Base-by-base conservation (phyloP, 2,888 invertebrate species). In the Drosophila heteroneura region DNA sequence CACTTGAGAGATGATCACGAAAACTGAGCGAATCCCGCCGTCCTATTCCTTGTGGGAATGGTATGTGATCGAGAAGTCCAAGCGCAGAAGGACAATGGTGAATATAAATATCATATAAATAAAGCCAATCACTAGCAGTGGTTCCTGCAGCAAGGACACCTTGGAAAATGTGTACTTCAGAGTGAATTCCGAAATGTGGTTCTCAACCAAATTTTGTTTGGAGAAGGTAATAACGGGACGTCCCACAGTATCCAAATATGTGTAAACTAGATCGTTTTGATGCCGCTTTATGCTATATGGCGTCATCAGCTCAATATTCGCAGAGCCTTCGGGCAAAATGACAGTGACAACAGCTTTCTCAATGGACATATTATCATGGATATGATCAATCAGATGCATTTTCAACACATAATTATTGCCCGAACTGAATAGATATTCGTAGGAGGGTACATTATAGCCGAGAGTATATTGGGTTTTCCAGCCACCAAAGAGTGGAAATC, bases 391-490 rank as follows among this genome's bases (percentile, higher is more conserved):
- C n/a, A 99, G 94, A 77, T 99, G 95, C 97, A 99, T 98, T 92
- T 97, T 97, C 65, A 99, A 94, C 51, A 97, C 95, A 93, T 97
- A 99, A 35, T 97, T 95, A 92, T 96, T 95, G 74, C 96, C 97
- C 74, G 95, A 95, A 60, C 96, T 96, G 93, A 95, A 99, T 35
- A 99, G 94, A 93, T 99, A 99, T 92, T 99, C 99, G 92, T 98
- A 98, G 83, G 98, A 98, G 5, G 99, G 99, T 0, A 99, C 97
- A 94, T 98, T 99, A 94, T 99, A 99, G 5, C 99, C 99, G 56
- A 99, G 95, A 51, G 97, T 97, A 93, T 99, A 99, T 85, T 98
- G 97, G 12, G 99, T 99, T 93, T 97, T 98, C 99, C 99, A 99
- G 19, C 99, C 99, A 65, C 99, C 99, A 93, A 99, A 99, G 6